Percentiles rank a stretch among this genome's conserved stretches.
phyloP scores from a whole-genome alignment of 2,113 vertebrate species.

The Stomatorhinus ivindoensis region DNA sequence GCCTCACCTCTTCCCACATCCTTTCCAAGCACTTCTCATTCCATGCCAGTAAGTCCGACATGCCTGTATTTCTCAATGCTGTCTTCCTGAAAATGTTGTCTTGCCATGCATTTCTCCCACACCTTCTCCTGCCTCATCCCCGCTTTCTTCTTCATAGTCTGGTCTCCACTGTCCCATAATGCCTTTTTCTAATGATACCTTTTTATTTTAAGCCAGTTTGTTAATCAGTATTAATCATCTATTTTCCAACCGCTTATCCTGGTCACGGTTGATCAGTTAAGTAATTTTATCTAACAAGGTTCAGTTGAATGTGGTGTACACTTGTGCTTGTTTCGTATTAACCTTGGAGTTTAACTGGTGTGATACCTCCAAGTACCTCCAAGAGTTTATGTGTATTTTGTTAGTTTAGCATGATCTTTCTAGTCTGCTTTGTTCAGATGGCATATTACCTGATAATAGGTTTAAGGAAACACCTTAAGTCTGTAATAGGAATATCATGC shows the following conservation, averaged over 20 bases:
- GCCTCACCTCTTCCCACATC: not conserved
- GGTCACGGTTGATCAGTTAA: not conserved
- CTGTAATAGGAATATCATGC: not conserved
- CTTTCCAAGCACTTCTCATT: not conserved
- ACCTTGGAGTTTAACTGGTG: not conserved
- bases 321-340: not conserved
- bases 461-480: not conserved
- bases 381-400: not conserved
- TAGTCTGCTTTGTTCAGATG: not conserved
- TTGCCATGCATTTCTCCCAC: not conserved
- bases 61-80: not conserved
- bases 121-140: not conserved
- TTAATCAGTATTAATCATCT: not conserved
- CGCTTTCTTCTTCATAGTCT: not conserved
- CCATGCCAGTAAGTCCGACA: not conserved
- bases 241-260: not conserved
- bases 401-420: not conserved
- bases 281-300: not conserved
- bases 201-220: not conserved
- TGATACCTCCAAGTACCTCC: not conserved
- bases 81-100: not conserved
- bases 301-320: not conserved
- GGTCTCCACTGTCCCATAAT: not conserved
- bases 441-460: not conserved
- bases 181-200: not conserved